Conservation (phyloP, 2,113 vertebrate genomes). For the Caracal caracal region DNA sequence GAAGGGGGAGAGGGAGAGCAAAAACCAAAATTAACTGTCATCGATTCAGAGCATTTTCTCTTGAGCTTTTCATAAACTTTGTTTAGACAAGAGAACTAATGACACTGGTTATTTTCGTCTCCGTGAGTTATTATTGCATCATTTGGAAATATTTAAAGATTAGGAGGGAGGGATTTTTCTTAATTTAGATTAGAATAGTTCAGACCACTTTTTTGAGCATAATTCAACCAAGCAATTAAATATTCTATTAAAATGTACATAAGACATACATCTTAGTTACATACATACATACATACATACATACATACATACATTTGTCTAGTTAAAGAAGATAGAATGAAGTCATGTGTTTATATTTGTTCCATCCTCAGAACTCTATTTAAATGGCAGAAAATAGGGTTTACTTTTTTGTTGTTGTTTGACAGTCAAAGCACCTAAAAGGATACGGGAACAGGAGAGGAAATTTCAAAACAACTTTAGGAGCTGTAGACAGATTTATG, state of each 20-base stretch:
- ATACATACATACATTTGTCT: neutral
- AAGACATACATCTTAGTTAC: neutral
- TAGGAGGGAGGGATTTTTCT: conserved; percentile 32
- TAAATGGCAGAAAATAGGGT: neutral
- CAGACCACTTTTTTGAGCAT: neutral
- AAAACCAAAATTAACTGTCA: neutral
- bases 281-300: too few relatives aligned
- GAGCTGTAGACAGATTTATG: neutral
- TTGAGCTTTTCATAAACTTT: neutral
- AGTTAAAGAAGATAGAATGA: neutral
- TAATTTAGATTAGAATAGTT: neutral
- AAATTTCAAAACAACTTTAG: neutral
- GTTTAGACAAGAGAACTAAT: neutral
- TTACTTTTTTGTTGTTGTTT: neutral
- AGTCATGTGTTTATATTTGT: neutral
- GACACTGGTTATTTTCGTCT: neutral
- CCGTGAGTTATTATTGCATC: neutral
- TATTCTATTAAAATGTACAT: neutral
- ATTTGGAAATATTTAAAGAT: conserved; percentile 17
- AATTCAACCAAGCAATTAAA: neutral
- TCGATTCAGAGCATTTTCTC: neutral
- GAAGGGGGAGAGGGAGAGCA: too few relatives aligned
- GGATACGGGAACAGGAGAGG: neutral
- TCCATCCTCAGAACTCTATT: neutral
- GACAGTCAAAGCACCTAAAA: neutral